Conservation (phyloP, 2,113 vertebrate species). For the Chlorocebus sabaeus region DNA sequence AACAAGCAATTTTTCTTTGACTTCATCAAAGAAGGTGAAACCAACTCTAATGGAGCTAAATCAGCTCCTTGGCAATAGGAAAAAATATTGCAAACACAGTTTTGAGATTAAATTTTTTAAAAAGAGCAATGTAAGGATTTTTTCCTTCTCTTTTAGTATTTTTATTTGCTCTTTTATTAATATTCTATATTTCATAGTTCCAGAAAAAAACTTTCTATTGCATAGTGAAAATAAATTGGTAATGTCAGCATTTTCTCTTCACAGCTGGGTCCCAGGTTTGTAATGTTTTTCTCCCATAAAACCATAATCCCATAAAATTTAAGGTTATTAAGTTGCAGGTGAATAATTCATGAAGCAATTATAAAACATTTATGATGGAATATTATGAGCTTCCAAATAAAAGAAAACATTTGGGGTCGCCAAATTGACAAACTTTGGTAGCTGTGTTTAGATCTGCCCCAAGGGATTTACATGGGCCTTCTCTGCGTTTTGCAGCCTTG, state of each 20-base stretch:
- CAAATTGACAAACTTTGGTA: constrained; percentile 45
- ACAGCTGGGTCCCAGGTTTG: constrained; percentile 61
- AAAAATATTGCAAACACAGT: constrained; percentile 23
- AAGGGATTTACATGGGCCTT: background rate
- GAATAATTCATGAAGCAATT: constrained; percentile 78
- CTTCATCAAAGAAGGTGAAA: background rate
- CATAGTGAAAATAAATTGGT: constrained; percentile 56
- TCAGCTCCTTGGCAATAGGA: background rate
- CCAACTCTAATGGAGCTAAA: background rate
- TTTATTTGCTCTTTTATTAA: constrained; percentile 70
- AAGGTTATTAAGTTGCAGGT: constrained; percentile 76
- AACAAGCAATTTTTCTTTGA: constrained; percentile 11
- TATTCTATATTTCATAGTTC: constrained; percentile 61
- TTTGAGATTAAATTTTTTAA: constrained; percentile 50
- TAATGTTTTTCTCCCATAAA: constrained; percentile 65
- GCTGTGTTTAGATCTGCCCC: background rate
- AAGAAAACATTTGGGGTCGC: constrained; percentile 58
- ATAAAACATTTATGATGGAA: constrained; percentile 72
- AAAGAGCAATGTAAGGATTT: constrained; percentile 54
- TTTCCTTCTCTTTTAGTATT: constrained; percentile 6
- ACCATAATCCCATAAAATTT: constrained; percentile 71
- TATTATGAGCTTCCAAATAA: constrained; percentile 59
- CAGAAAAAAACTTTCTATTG: background rate
- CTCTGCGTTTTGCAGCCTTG: background rate
- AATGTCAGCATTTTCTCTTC: constrained; percentile 68